A percentile compares a stretch with the other conserved stretches of the same genome.
These are phyloP conservation scores for Amphimedon queenslandica DNA, from an alignment of 37 sponge, comb jelly and placozoan species.

Conservation along the genomic window DNA sequence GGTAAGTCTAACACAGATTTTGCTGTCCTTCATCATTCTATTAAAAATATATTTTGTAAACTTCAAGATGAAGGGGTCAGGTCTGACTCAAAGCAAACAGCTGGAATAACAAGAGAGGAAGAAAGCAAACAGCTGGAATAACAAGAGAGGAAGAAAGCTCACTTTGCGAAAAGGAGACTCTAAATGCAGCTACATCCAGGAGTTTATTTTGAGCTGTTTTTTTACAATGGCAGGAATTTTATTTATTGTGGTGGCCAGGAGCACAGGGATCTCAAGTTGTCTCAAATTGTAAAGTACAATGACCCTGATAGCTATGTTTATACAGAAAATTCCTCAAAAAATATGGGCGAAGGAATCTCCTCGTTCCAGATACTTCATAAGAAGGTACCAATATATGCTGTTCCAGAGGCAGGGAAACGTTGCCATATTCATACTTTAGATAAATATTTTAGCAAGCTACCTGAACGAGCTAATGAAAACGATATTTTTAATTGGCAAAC, in stretches of 20 bases:
- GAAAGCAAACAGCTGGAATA: not conserved
- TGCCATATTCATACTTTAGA: conserved; percentile 19
- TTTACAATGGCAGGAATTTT: conserved; percentile 21
- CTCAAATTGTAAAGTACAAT: not conserved
- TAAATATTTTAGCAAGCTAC: conserved; percentile 16
- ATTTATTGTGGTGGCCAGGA: conserved; percentile 7
- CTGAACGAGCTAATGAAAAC: not conserved
- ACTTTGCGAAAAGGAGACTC: not conserved
- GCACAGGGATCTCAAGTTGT: conserved; percentile 16
- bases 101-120: not conserved
- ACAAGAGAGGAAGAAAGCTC: not conserved
- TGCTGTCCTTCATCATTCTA: not conserved
- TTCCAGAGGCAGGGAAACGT: conserved; percentile 3
- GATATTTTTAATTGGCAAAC: conserved; percentile 15
- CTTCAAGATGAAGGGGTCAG: conserved; percentile 1
- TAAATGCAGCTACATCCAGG: not conserved
- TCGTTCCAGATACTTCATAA: not conserved
- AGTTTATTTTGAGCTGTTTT: conserved; percentile 12
- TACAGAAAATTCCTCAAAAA: conserved; percentile 18
- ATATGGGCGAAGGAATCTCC: conserved; percentile 10
- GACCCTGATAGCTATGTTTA: conserved; percentile 19
- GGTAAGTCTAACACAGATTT: not conserved
- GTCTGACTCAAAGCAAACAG: not conserved
- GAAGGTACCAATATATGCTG: conserved; percentile 5
- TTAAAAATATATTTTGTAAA: conserved; percentile 6